phyloP scores from a whole-genome alignment of 64 coral and sea anemone genomes.

The Trachythela sp. region DNA sequence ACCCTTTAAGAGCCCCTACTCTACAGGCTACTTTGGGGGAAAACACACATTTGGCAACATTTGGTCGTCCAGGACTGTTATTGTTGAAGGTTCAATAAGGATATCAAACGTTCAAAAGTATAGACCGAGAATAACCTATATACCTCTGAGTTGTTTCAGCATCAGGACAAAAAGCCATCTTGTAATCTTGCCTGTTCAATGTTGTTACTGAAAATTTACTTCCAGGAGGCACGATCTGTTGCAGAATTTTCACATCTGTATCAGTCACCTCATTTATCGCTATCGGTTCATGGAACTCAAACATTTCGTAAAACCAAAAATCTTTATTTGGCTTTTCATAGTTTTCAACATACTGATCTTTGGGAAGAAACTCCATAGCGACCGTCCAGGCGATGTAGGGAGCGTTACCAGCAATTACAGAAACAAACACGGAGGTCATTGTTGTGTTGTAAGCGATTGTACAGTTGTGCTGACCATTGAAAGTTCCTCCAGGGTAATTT shows the following conservation, averaged over 20 bases:
- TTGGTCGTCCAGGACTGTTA: too few species aligned
- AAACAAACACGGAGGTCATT: constrained; percentile 37
- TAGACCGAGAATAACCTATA: not conserved
- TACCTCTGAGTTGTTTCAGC: not conserved
- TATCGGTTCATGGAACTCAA: not conserved
- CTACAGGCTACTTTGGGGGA: too few species aligned
- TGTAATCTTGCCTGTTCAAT: not conserved
- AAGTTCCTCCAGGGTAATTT: constrained; percentile 47
- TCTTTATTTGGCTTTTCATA: constrained; percentile 2
- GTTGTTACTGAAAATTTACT: not conserved
- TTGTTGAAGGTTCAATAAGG: too few species aligned
- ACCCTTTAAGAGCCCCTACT: too few species aligned
- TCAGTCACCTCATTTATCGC: not conserved
- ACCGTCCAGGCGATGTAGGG: constrained; percentile 73
- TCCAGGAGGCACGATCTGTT: not conserved
- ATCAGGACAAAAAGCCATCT: not conserved
- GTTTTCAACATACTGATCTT: not conserved
- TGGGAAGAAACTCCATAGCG: constrained; percentile 55
- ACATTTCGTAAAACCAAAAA: not conserved
- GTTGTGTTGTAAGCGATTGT: constrained; percentile 54
- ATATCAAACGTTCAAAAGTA: too few species aligned
- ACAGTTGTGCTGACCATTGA: constrained; percentile 61
- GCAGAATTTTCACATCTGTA: not conserved
- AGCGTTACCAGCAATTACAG: constrained; percentile 54
- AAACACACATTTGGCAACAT: too few species aligned